Evolutionary conservation across 1,140 invertebrate genomes (phyloP).

Genomic region (Cotesia chilonis): DNA sequence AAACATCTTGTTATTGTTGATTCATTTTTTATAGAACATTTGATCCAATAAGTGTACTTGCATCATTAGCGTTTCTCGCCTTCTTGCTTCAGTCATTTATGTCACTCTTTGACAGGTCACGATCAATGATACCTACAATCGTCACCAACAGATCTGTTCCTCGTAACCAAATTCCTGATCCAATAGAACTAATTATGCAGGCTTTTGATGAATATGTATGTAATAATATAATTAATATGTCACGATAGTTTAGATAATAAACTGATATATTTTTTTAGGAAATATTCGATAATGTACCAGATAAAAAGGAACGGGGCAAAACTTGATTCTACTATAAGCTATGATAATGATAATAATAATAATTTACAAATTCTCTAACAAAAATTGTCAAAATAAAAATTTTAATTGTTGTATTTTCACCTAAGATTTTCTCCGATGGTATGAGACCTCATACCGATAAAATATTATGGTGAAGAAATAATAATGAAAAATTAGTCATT

Average conservation of each 20-base stretch:
- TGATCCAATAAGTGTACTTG: constrained; percentile 61
- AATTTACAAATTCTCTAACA: no score
- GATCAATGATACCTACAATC: constrained; percentile 57
- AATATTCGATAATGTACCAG: neutral
- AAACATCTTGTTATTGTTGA: neutral
- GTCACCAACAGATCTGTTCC: constrained; percentile 48
- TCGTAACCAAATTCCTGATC: constrained; percentile 38
- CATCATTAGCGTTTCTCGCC: constrained; percentile 63
- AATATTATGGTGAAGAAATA: no score
- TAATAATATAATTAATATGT: constrained; percentile 27
- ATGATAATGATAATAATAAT: neutral
- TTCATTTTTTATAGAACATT: constrained; percentile 50
- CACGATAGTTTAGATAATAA: neutral
- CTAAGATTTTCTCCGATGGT: neutral
- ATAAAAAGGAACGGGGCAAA: no score
- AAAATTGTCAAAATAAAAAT: no score
- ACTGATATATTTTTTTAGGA: constrained; percentile 14
- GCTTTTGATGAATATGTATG: constrained; percentile 59
- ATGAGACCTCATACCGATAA: no score
- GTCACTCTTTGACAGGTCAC: constrained; percentile 59
- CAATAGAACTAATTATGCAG: constrained; percentile 49
- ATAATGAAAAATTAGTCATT: no score
- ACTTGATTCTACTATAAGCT: neutral
- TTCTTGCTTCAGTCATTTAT: constrained; percentile 63
- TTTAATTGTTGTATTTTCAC: no score